Conservation (phyloP, 2,888 invertebrate genomes). For the Perithous albicinctus region DNA sequence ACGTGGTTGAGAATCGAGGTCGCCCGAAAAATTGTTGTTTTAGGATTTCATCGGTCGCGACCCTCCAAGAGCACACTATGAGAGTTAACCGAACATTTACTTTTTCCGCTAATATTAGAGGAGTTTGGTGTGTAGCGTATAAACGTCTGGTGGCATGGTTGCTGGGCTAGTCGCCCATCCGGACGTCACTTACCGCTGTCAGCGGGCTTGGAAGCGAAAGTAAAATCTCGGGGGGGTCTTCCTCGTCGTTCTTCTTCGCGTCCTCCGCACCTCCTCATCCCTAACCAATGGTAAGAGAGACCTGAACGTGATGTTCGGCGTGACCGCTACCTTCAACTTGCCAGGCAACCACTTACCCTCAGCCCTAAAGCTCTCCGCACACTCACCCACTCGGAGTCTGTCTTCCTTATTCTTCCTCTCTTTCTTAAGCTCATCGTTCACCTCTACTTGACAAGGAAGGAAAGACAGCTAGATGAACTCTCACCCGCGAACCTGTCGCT, state of each 20-base stretch:
- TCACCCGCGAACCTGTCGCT: conserved; percentile 24
- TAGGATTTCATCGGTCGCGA: conserved; percentile 46
- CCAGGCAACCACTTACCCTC: conserved; percentile 66
- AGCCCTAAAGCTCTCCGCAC: conserved; percentile 56
- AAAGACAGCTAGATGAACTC: conserved; percentile 50
- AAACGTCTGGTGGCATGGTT: conserved; percentile 27
- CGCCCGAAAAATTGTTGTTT: conserved; percentile 60
- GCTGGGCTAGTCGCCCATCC: conserved; percentile 43
- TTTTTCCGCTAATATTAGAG: conserved; percentile 66
- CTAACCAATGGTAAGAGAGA: conserved; percentile 37
- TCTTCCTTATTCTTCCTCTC: conserved; percentile 57
- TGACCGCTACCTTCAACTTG: conserved; percentile 69
- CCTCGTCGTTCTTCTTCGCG: conserved; percentile 32
- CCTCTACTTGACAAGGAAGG: conserved; percentile 12
- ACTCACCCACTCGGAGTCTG: conserved; percentile 31
- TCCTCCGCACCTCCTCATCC: conserved; percentile 22
- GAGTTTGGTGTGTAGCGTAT: conserved; percentile 17
- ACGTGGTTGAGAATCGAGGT: not conserved
- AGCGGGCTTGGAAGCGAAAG: conserved; percentile 60
- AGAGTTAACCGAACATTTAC: conserved; percentile 66
- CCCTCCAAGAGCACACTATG: conserved; percentile 25
- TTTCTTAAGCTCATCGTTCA: conserved; percentile 29
- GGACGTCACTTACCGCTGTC: conserved; percentile 71
- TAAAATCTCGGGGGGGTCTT: conserved; percentile 65
- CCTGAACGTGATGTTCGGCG: conserved; percentile 53